These are phyloP conservation scores for Heliconius charithonia DNA, from an alignment of 2,888 invertebrate species.

Conservation along the genomic window DNA sequence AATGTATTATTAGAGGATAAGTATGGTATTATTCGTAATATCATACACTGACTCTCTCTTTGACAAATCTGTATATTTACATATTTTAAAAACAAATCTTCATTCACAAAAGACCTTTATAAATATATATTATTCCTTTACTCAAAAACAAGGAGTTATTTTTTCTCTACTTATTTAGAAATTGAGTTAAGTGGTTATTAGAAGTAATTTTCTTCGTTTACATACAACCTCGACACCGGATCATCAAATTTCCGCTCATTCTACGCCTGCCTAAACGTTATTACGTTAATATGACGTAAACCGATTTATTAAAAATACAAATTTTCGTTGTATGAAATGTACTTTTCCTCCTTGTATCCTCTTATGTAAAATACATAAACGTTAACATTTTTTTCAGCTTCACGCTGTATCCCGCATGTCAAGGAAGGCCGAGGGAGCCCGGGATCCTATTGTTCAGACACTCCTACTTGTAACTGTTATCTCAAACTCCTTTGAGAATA, in stretches of 20 bases:
- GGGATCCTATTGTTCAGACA: neutral
- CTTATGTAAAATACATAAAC: neutral
- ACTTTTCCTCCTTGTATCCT: neutral
- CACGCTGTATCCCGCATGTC: neutral
- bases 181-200: constrained; percentile 27
- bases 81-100: no score
- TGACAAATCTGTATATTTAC: no score
- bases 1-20: no score
- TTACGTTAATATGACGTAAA: constrained; percentile 34
- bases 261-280: constrained; percentile 33
- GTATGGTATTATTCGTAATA: no score
- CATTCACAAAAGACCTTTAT: no score
- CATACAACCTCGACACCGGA: constrained; percentile 37
- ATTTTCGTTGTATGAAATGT: neutral
- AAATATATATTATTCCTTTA: no score
- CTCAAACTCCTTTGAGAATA: no score
- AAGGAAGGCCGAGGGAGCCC: neutral
- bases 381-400: neutral
- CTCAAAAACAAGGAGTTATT: neutral
- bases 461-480: no score
- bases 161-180: neutral
- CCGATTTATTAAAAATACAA: constrained; percentile 28
- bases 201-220: constrained; percentile 38
- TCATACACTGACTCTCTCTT: no score
- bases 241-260: constrained; percentile 43